Percentiles rank a stretch among this genome's conserved stretches.
Conservation (phyloP, 1,140 invertebrate genomes). For the Habropoda laboriosa region DNA sequence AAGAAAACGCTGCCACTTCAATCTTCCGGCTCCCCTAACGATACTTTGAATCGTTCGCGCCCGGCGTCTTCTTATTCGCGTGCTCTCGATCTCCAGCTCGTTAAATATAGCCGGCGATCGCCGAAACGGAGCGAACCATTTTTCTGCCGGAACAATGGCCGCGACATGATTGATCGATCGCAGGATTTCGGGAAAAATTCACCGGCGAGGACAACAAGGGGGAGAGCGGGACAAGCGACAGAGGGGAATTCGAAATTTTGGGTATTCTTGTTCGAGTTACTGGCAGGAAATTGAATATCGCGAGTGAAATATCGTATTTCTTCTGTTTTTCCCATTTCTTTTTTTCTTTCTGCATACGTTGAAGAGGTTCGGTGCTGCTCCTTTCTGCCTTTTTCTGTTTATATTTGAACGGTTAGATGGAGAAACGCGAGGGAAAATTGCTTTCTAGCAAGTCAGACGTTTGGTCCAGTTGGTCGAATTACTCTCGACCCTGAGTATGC, state of each 20-base stretch:
- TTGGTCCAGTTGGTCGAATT: not conserved
- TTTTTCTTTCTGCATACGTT: no score
- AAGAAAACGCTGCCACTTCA: slow-evolving; percentile 42
- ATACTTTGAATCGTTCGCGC: slow-evolving; percentile 46
- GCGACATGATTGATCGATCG: slow-evolving; percentile 36
- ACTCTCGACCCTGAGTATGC: not conserved
- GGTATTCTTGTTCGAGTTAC: not conserved
- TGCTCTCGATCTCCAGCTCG: slow-evolving; percentile 1
- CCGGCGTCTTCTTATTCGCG: slow-evolving; percentile 29
- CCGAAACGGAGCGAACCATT: slow-evolving; percentile 22
- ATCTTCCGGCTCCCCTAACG: slow-evolving; percentile 41
- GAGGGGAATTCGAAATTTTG: not conserved
- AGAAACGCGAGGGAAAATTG: not conserved
- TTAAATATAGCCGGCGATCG: slow-evolving; percentile 36
- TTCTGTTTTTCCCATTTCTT: no score
- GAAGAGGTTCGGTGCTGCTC: no score
- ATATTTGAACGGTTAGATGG: not conserved
- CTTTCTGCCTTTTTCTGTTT: not conserved
- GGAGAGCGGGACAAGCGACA: not conserved
- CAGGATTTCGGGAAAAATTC: slow-evolving; percentile 9
- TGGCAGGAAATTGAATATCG: not conserved
- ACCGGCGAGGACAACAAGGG: not conserved
- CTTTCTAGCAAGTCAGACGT: not conserved
- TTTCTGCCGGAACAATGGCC: slow-evolving; percentile 35
- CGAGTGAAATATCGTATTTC: not conserved